Base-by-base conservation (phyloP, 2,888 invertebrate species). In the Teleogryllus oceanicus region DNA sequence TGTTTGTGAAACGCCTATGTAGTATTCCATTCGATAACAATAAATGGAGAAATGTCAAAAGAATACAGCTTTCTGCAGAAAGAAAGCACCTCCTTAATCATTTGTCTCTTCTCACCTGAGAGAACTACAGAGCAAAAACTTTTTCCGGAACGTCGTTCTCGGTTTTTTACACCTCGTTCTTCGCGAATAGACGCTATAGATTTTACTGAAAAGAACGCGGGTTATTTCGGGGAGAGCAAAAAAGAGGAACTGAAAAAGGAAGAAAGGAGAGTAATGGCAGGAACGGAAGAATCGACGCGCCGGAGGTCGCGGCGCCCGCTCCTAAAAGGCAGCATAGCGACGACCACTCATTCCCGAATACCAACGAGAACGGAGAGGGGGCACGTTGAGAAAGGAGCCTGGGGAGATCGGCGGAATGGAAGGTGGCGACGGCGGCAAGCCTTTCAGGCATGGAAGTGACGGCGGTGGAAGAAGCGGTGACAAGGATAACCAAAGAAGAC, bases 131-230 rank as follows among this genome's bases (percentile, higher is more conserved):
- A 62, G 62, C 62, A 62, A n/a, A 62, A 62, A 62, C 37, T 37
- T 37, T 37, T 37, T 37, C 37, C 37, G 37, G 37, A 37, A 37
- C 37, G 8, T 8, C 37, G 37, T 37, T 37, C 37, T 37, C 37
- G 37, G 37, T 37, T 37, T n/a, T 62, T 13, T n/a, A n/a, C n/a
- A 62, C 62, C 62, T 62, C n/a, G 62, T 18, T 18, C 62, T 62
- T 62, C 62, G 62, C n/a, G 62, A 62, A 62, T 62, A 62, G 13
- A 13, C n/a, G 62, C 12, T 62, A 62, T 62, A 62, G 62, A 62
- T 62, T 62, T 62, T 62, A 62, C 62, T 62, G 62, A 62, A 62
- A 62, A 62, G 62, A 62, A 62, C 62, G 62, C 62, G n/a, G 62
- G 62, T 62, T 62, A 62, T 62, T 62, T 62, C 62, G 62, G 8